Evolutionary conservation across 92 coral and sea anemone genomes (phyloP).

Genomic region (Palythoa grandiflora): DNA sequence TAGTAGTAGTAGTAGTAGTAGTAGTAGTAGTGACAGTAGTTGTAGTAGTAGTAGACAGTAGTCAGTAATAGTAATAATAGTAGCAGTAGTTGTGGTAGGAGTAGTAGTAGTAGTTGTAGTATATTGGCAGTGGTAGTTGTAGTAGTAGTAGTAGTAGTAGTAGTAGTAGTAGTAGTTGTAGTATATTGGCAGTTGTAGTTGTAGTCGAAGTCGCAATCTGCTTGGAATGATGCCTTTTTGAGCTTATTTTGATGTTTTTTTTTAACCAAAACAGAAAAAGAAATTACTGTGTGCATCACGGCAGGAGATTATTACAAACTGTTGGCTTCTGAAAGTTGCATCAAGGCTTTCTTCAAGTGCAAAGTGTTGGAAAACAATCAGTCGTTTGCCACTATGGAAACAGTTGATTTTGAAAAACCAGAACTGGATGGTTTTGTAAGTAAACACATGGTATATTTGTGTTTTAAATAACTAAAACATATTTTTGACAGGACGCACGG

Average conservation of each 20-base stretch:
- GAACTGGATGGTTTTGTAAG: constrained; percentile 58
- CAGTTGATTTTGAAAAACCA: constrained; percentile 71
- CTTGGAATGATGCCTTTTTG: not conserved
- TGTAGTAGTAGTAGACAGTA: not conserved
- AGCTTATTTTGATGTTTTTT: not conserved
- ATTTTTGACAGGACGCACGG: not conserved
- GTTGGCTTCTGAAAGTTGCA: constrained; percentile 62
- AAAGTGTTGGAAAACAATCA: constrained; percentile 72
- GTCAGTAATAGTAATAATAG: not conserved
- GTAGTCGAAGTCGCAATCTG: no score
- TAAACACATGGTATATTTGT: not conserved
- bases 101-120: not conserved
- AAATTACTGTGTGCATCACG: constrained; percentile 47
- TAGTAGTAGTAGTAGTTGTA: no score
- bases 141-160: not conserved
- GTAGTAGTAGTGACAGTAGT: not conserved
- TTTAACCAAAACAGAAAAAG: constrained; percentile 43
- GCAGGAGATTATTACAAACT: constrained; percentile 66
- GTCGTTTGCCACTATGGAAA: constrained; percentile 63
- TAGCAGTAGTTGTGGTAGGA: not conserved
- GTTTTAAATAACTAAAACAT: not conserved
- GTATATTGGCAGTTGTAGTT: no score
- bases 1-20: not conserved
- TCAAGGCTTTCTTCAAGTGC: constrained; percentile 68
- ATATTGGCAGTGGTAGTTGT: not conserved